phyloP scores from a whole-genome alignment of 1,140 invertebrate species.

The Drosophila azteca region DNA sequence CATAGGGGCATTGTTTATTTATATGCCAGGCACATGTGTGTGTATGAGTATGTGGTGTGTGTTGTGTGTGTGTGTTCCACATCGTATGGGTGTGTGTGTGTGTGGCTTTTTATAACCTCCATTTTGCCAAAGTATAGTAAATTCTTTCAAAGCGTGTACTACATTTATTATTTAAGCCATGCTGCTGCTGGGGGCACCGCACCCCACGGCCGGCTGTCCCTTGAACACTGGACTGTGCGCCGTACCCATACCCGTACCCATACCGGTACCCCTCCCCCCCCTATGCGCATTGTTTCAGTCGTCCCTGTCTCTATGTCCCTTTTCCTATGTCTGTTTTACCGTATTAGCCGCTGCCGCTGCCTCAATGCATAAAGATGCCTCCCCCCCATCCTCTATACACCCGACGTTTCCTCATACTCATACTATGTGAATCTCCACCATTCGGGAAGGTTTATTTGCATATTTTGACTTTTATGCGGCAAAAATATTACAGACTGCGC shows the following conservation, averaged over 20 bases:
- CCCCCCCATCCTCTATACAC: neutral
- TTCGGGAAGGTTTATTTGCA: constrained; percentile 66
- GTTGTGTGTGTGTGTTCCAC: constrained; percentile 12
- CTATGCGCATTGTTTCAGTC: constrained; percentile 35
- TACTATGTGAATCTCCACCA: neutral
- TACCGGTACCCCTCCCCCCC: neutral
- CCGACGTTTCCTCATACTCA: neutral
- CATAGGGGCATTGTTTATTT: constrained; percentile 78
- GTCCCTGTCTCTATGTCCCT: neutral
- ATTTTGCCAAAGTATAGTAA: constrained; percentile 77
- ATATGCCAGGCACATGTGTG: constrained; percentile 52
- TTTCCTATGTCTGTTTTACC: constrained; percentile 43
- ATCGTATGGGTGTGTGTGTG: constrained; percentile 1
- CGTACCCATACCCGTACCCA: too few relatives aligned
- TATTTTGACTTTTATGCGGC: constrained; percentile 80
- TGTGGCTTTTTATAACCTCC: constrained; percentile 75
- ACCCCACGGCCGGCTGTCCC: neutral
- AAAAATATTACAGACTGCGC: constrained; percentile 79
- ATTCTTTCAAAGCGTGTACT: constrained; percentile 79
- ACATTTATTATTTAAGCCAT: constrained; percentile 79
- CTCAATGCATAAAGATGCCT: constrained; percentile 13
- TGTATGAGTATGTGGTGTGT: constrained; percentile 18
- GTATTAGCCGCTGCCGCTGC: constrained; percentile 29
- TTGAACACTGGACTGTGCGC: neutral
- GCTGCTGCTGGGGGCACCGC: constrained; percentile 30